phyloP scores from a whole-genome alignment of 2,888 invertebrate genomes.

The Nineta flava region DNA sequence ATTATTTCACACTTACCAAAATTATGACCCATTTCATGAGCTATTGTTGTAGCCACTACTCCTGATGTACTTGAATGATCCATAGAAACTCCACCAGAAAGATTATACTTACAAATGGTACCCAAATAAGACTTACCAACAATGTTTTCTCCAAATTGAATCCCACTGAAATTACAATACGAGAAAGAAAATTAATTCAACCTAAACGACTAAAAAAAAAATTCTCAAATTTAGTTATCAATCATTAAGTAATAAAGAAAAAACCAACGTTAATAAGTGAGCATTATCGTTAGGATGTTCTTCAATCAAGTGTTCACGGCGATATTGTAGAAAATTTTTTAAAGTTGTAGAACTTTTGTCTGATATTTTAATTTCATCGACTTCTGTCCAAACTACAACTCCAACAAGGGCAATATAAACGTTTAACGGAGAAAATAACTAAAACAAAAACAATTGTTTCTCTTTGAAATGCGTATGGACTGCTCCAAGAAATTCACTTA shows the following conservation, averaged over 20 bases:
- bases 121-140: conserved; percentile 95
- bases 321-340: conserved; percentile 79
- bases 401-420: conserved; percentile 95
- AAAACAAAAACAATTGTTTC: conserved; percentile 19
- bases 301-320: conserved; percentile 58
- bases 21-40: conserved; percentile 98
- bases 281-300: conserved; percentile 94
- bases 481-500: no score
- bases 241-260: neutral
- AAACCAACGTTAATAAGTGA: conserved; percentile 79
- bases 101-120: conserved; percentile 92
- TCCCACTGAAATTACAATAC: conserved; percentile 44
- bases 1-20: conserved; percentile 66
- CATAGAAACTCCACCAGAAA: conserved; percentile 90
- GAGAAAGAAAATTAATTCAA: neutral
- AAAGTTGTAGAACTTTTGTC: conserved; percentile 78
- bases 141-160: conserved; percentile 80
- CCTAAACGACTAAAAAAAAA: neutral
- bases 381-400: conserved; percentile 87
- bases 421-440: conserved; percentile 90
- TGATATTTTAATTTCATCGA: conserved; percentile 68
- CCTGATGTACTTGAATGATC: conserved; percentile 79
- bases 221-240: neutral
- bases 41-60: conserved; percentile 88
- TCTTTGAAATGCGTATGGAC: no score